Conservation (phyloP, 2,888 invertebrate genomes). For the Andrena minutula region DNA sequence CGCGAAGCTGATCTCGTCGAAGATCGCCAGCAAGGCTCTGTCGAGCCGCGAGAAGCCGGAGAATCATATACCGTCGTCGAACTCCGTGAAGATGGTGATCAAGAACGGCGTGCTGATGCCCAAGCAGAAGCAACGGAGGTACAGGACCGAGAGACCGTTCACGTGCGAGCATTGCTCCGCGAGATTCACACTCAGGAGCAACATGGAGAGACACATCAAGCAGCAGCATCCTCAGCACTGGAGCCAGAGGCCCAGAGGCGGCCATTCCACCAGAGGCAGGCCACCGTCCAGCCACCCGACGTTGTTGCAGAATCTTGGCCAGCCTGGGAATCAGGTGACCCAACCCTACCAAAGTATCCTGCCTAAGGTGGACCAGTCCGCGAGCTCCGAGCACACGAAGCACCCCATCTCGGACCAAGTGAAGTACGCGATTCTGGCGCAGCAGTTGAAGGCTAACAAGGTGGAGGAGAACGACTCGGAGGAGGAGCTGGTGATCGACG, state of each 20-base stretch:
- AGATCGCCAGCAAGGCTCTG: conserved; percentile 51
- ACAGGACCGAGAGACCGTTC: conserved; percentile 95
- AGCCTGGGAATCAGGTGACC: conserved; percentile 55
- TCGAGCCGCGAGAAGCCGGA: conserved; percentile 72
- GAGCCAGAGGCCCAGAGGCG: conserved; percentile 91
- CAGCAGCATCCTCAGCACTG: conserved; percentile 97
- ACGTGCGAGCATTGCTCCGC: conserved; percentile 96
- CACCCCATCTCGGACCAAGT: conserved; percentile 88
- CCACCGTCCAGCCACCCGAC: conserved; percentile 84
- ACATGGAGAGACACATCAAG: conserved; percentile 97
- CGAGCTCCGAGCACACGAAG: conserved; percentile 83
- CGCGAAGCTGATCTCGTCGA: conserved; percentile 66
- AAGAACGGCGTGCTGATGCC: conserved; percentile 96
- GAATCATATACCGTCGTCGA: conserved; percentile 83
- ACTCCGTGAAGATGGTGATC: conserved; percentile 94
- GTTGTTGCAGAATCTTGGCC: conserved; percentile 69
- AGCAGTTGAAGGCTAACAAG: conserved; percentile 88
- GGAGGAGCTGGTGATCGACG: conserved; percentile 90
- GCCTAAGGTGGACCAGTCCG: conserved; percentile 77
- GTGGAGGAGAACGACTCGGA: conserved; percentile 89
- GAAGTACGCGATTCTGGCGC: conserved; percentile 92
- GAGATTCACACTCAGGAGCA: conserved; percentile 95
- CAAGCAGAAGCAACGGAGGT: conserved; percentile 95
- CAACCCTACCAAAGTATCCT: conserved; percentile 72
- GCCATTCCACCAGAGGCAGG: conserved; percentile 86